Evolutionary conservation across 2,888 invertebrate species (phyloP).

Genomic region (Oeneis ivallda): DNA sequence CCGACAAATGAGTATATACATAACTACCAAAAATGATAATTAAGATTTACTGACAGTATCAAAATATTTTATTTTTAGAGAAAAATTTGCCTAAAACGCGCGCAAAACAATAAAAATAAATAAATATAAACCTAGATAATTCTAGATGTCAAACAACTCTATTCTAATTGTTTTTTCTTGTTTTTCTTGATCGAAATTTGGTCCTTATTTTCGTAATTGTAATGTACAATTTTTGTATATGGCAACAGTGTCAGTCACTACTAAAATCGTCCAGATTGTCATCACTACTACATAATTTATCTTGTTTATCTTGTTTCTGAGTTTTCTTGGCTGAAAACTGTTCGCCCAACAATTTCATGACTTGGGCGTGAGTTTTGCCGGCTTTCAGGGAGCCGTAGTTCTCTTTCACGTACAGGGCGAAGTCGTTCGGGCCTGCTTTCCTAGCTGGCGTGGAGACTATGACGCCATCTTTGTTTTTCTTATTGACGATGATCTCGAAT

Average conservation of each 20-base stretch:
- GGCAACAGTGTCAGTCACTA: slow-evolving; percentile 26
- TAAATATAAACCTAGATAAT: too few species aligned
- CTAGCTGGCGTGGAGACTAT: slow-evolving; percentile 77
- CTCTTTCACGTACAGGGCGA: slow-evolving; percentile 87
- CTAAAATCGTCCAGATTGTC: slow-evolving; percentile 10
- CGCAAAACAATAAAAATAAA: too few species aligned
- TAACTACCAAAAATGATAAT: background rate
- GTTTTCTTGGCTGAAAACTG: slow-evolving; percentile 78
- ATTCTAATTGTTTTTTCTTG: too few species aligned
- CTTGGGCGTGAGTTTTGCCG: slow-evolving; percentile 84
- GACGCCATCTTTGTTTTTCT: slow-evolving; percentile 82
- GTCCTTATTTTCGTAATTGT: too few species aligned
- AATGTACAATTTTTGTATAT: too few species aligned
- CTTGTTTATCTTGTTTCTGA: slow-evolving; percentile 15
- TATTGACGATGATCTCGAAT: slow-evolving; percentile 86
- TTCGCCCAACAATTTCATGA: slow-evolving; percentile 88
- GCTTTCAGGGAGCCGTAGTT: slow-evolving; percentile 83
- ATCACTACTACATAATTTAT: background rate
- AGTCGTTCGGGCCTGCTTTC: slow-evolving; percentile 80
- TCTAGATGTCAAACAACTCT: too few species aligned
- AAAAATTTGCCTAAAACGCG: too few species aligned
- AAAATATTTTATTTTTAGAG: too few species aligned
- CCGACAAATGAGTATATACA: background rate
- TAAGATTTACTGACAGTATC: too few species aligned
- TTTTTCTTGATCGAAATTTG: too few species aligned